phyloP scores from a whole-genome alignment of 2,113 vertebrate genomes.

The Ariopsis seemanni region DNA sequence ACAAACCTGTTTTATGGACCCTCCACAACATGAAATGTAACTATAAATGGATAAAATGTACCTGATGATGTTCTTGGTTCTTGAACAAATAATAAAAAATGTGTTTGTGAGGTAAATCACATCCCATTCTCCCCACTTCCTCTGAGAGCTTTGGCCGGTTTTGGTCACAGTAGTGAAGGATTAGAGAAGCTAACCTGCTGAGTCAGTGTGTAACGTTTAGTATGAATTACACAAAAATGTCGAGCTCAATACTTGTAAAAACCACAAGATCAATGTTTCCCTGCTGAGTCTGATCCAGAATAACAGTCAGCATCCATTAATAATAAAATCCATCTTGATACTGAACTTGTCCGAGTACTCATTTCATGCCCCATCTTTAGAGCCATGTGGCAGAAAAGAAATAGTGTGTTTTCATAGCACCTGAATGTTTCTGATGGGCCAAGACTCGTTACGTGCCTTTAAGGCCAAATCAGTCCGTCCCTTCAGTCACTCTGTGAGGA shows the following conservation, averaged over 20 bases:
- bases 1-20: background rate
- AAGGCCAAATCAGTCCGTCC: constrained; percentile 22
- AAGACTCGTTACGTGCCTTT: background rate
- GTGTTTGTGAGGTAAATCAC: too few species aligned
- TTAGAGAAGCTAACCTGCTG: constrained; percentile 41
- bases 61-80: background rate
- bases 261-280: constrained; percentile 29
- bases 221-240: constrained; percentile 22
- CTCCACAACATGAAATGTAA: background rate
- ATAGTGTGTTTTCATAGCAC: background rate
- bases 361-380: constrained; percentile 1
- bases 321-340: constrained; percentile 33
- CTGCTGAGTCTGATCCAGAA: background rate
- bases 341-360: background rate
- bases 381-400: constrained; percentile 13
- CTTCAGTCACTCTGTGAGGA: background rate
- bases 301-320: background rate
- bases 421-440: background rate
- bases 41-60: background rate
- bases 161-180: constrained; percentile 32
- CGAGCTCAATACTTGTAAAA: constrained; percentile 41
- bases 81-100: background rate
- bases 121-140: too few species aligned
- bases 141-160: background rate
- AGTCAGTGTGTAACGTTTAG: constrained; percentile 32